Base-by-base conservation (phyloP, 2,113 vertebrate genomes). In the Megaptera novaeangliae region DNA sequence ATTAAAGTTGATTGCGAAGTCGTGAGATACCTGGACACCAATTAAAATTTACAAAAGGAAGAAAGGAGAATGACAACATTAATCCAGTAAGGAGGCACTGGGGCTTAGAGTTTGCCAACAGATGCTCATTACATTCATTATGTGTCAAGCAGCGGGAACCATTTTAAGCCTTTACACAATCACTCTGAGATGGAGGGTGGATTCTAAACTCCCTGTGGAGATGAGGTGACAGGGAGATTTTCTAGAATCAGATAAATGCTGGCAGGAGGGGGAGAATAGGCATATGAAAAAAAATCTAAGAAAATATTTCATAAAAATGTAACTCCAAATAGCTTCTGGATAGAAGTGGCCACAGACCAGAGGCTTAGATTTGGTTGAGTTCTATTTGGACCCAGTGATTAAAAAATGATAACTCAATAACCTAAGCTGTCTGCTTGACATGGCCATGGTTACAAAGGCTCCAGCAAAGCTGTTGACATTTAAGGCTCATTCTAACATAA, bases 1-100 rank as follows among this genome's bases (percentile, higher is more conserved):
- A 63, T 99, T 99, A 98, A 99, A 99, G 98, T 99, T 99, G 98
- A 99, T 99, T 52, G 99, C 99, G 97, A 99, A 99, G 99, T 99
- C 99, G 85, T 99, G 99, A 96, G 99, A 99, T 68, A 99, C 99
- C 99, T 99, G 98, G 95, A 95, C 61, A 94, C 39, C 80, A 94
- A 96, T 69, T 93, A 82, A 96, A 46, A 89, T 92, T 95, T 97
- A 63, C 85, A 91, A 97, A 96, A 97, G 41, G 41, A 94, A 94
- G 90, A 91, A 77, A 93, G 46, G 87, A 95, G 97, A 97, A 98
- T 98, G 93, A 98, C 2, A 81, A 92, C 41, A 92, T 85, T 92
- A 97, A 97, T 96, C 91, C 72, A 97, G 83, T 96, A 97, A 98
- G 97, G 61, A 52, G 86, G 97, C 93, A 96, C 41, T 12, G 29